A percentile compares a stretch with the other conserved stretches of the same genome.
phyloP scores from a whole-genome alignment of 2,888 invertebrate genomes.

The Eilema griseolum region DNA sequence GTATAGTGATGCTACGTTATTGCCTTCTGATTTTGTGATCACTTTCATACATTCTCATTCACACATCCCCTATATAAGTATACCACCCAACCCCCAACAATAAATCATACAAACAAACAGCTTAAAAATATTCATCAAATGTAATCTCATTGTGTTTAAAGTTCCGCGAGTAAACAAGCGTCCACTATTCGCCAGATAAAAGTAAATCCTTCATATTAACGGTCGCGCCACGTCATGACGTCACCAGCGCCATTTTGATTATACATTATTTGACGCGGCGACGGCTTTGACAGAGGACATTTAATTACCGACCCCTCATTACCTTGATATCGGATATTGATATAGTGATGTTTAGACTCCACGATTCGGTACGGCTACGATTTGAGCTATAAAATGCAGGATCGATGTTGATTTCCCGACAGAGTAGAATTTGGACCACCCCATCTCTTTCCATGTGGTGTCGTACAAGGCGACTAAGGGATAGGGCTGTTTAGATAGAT shows the following conservation, averaged over 20 bases:
- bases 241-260: slow-evolving; percentile 77
- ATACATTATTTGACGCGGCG: slow-evolving; percentile 80
- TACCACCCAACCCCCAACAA: slow-evolving; percentile 5
- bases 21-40: not conserved
- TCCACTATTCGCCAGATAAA: slow-evolving; percentile 59
- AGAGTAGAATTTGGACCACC: no score
- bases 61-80: not conserved
- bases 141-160: slow-evolving; percentile 24
- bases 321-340: slow-evolving; percentile 83
- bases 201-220: slow-evolving; percentile 64
- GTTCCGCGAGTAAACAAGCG: slow-evolving; percentile 36
- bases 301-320: slow-evolving; percentile 86
- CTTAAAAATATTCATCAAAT: slow-evolving; percentile 25
- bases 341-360: slow-evolving; percentile 56
- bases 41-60: not conserved
- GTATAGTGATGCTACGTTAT: no score
- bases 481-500: no score
- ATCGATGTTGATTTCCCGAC: no score
- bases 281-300: slow-evolving; percentile 83
- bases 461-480: no score
- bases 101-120: slow-evolving; percentile 27
- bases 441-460: no score
- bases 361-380: slow-evolving; percentile 57
- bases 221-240: slow-evolving; percentile 65
- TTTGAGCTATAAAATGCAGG: not conserved